Percentiles rank a stretch among this genome's conserved stretches.
These are phyloP conservation scores for Ciconia boyciana DNA, from an alignment of 2,113 vertebrate species.

Conservation along the genomic window DNA sequence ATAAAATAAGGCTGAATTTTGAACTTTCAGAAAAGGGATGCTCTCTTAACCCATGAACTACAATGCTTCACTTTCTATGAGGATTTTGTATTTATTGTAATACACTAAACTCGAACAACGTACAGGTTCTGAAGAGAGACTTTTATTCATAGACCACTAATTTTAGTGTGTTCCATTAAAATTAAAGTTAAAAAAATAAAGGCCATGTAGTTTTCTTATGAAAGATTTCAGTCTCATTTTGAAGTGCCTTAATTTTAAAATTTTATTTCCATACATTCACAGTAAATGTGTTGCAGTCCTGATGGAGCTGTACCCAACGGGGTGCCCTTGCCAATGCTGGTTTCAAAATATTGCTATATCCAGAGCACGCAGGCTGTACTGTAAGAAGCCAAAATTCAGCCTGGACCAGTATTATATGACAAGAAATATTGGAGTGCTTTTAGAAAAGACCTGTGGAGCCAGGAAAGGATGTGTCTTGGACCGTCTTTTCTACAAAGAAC, in stretches of 20 bases:
- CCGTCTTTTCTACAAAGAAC: not conserved
- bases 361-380: fast-evolving
- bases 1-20: not conserved
- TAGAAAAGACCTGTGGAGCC: not conserved
- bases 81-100: not conserved
- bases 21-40: not conserved
- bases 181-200: not conserved
- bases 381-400: not conserved
- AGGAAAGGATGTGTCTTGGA: not conserved
- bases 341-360: not conserved
- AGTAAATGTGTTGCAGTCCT: not conserved
- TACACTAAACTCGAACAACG: not conserved
- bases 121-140: not conserved
- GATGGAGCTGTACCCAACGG: not conserved
- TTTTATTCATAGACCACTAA: not conserved
- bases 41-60: not conserved
- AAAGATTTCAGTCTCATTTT: not conserved
- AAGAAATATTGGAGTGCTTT: not conserved
- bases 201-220: not conserved
- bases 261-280: not conserved
- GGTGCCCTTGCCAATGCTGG: not conserved
- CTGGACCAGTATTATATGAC: not conserved
- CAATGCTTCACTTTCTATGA: not conserved
- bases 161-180: not conserved
- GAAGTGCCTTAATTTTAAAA: not conserved